Conservation (phyloP, 2,888 invertebrate genomes). For the Leptopterna dolabrata region DNA sequence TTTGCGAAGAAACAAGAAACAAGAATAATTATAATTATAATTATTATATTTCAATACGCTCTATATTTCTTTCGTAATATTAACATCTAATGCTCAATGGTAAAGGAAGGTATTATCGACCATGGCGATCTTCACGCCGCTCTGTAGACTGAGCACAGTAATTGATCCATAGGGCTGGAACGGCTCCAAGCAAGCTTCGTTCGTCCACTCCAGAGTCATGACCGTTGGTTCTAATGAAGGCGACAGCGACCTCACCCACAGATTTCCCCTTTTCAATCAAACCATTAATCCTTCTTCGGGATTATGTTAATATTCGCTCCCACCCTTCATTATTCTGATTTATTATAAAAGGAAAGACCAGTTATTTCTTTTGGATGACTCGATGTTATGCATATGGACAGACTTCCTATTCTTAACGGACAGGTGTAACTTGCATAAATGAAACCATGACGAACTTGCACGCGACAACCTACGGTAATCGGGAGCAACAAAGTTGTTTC, state of each 20-base stretch:
- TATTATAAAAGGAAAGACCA: neutral
- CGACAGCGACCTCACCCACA: constrained; percentile 43
- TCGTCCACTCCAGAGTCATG: neutral
- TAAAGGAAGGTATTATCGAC: neutral
- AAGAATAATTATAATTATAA: no score
- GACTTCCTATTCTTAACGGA: neutral
- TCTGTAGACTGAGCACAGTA: neutral
- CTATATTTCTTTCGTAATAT: no score
- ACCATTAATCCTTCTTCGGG: constrained; percentile 10
- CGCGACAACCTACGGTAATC: neutral
- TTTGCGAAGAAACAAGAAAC: no score
- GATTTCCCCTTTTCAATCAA: constrained; percentile 36
- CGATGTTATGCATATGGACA: neutral
- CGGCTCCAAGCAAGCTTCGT: neutral
- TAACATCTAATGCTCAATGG: no score
- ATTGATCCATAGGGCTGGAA: neutral
- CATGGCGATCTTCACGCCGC: neutral
- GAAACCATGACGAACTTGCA: neutral
- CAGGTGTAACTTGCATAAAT: neutral
- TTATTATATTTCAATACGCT: no score
- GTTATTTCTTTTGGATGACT: neutral
- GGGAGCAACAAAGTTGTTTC: no score
- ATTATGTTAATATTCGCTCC: constrained; percentile 24
- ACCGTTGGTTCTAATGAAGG: constrained; percentile 11
- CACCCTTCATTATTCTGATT: constrained; percentile 37